phyloP scores from a whole-genome alignment of 1,140 invertebrate species.

The Magallana ariakensis region DNA sequence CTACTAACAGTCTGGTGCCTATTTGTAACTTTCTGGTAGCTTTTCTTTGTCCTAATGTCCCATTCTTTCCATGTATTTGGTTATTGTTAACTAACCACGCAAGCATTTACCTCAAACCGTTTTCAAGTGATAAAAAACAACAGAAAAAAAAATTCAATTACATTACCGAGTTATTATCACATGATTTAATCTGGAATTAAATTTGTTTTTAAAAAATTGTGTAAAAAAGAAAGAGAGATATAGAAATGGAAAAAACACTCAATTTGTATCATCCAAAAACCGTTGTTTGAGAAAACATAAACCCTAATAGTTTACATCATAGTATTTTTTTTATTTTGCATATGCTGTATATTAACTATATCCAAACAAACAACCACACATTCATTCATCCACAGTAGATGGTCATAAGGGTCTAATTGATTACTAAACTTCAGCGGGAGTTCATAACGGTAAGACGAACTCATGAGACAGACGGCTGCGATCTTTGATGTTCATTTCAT shows the following conservation, averaged over 20 bases:
- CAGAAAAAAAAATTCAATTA: no score
- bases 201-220: not conserved
- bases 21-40: not conserved
- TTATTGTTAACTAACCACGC: not conserved
- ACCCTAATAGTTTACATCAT: no score
- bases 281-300: no score
- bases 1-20: not conserved
- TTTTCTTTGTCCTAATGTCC: not conserved
- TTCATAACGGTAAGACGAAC: constrained; percentile 6
- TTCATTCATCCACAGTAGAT: not conserved
- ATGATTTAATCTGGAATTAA: no score
- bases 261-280: no score
- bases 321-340: no score
- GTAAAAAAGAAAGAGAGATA: not conserved
- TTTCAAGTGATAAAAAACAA: no score
- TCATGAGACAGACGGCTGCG: not conserved
- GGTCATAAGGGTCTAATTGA: not conserved
- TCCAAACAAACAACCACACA: no score
- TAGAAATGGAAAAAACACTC: not conserved
- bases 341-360: no score
- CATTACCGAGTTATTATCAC: no score
- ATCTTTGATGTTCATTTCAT: constrained; percentile 32
- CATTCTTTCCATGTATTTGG: not conserved
- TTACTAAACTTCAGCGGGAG: not conserved
- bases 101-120: no score